Evolutionary conservation across 2,113 vertebrate species (phyloP), one percentile per base, ranked within the genome.

Genomic region (Arvicanthis niloticus): DNA sequence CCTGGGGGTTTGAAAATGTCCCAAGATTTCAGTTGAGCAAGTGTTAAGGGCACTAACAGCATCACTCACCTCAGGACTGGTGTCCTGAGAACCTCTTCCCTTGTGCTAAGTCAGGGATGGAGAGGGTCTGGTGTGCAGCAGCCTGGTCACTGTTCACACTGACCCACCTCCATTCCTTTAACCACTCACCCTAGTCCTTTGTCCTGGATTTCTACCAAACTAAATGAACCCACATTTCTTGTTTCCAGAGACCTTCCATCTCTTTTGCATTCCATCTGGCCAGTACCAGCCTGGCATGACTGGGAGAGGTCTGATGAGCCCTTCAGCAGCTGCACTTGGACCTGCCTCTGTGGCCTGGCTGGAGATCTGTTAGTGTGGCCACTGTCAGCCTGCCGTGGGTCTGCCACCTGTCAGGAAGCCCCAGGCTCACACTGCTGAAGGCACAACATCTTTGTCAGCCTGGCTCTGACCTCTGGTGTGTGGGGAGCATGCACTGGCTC

Each of bases 131-230:
- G 7, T 31, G 22, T 19, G 11, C 82, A 48, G 48, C 31, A 40
- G 40, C 29, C 76, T 11, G 2, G 37, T 40, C 77, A 1, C 40
- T 13, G 42, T 42, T 81, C 85, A 42, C 6, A 15, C 29, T 24
- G 67, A 22, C 16, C 0, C 65, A 67, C 65, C 67, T 68, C 67
- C 0, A n/a, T 22, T 6, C 48, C 78, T 26, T 3, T 53, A 4
- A 48, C 60, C 34, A 77, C 7, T 21, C 0, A 0, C 9, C 58
- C 60, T 12, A 51, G 0, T 2, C 29, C 21, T 11, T 22, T 6
- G 0, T 31, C 68, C 72, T 7, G 34, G 51, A 31, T 68, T 62
- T 58, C 88, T 67, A 58, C 17, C 3, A 48, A 78, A 53, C 37
- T 53, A 34, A 72, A 42, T 13, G 13, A 19, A 88, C 1, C 9